A percentile compares a stretch with the other conserved stretches of the same genome.
Evolutionary conservation across 2,888 invertebrate species (phyloP).

Genomic region (Oscheius sp.): DNA sequence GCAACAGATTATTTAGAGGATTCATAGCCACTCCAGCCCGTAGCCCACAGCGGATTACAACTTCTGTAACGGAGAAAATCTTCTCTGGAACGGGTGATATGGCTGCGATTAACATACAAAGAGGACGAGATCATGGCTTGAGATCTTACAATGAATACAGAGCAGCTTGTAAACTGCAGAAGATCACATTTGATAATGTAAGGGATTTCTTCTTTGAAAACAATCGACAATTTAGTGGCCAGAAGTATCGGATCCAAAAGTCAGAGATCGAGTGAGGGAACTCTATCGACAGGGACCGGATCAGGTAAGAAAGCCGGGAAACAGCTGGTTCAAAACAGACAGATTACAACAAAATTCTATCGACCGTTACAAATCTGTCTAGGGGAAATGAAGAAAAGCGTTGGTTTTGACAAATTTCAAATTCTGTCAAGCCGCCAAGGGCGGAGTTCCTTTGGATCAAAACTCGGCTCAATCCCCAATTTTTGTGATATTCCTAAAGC

Average conservation of each 20-base stretch:
- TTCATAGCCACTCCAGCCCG: conserved; percentile 90
- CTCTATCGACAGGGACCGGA: conserved; percentile 56
- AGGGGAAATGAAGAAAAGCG: no score
- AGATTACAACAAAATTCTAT: no score
- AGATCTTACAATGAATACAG: conserved; percentile 87
- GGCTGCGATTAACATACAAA: conserved; percentile 85
- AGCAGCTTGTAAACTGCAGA: conserved; percentile 85
- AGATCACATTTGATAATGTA: conserved; percentile 75
- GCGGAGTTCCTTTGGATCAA: no score
- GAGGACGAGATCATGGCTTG: conserved; percentile 89
- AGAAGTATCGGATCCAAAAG: conserved; percentile 65
- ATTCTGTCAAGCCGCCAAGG: no score
- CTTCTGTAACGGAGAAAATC: conserved; percentile 77
- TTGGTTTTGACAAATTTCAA: no score
- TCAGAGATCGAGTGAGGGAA: conserved; percentile 62
- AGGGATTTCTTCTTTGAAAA: conserved; percentile 23
- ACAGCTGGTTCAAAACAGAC: no score
- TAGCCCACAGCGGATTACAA: conserved; percentile 83
- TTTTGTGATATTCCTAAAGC: no score
- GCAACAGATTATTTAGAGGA: conserved; percentile 80
- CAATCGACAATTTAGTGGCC: conserved; percentile 53
- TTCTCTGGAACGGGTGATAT: conserved; percentile 79
- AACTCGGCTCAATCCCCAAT: no score
- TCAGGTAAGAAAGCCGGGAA: conserved; percentile 35
- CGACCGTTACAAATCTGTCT: no score